These are phyloP conservation scores for Silurus aristotelis DNA, from an alignment of 2,797 vertebrate species.

Conservation along the genomic window DNA sequence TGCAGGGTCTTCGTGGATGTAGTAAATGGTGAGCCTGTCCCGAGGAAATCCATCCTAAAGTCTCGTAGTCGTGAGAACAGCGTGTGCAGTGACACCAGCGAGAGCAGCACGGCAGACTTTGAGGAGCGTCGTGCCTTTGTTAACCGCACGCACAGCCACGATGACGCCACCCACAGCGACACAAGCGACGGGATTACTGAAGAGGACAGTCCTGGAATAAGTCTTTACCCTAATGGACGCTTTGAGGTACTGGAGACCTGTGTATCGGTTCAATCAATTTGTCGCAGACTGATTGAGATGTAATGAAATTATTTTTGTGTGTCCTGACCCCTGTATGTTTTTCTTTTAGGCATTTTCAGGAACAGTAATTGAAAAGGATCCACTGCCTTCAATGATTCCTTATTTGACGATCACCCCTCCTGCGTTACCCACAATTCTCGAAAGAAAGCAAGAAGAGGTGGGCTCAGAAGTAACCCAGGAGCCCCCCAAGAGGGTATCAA, in stretches of 20 bases:
- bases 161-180: conserved; percentile 83
- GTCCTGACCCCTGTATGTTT: not conserved
- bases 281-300: not conserved
- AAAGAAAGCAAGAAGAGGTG: conserved; percentile 87
- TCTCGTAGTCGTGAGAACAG: conserved; percentile 95
- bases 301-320: not conserved
- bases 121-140: conserved; percentile 81
- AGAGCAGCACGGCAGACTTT: conserved; percentile 87
- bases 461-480: conserved; percentile 68
- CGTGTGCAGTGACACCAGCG: conserved; percentile 93
- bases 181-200: conserved; percentile 82
- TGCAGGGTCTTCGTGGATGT: conserved; percentile 91
- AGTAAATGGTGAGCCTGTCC: conserved; percentile 90
- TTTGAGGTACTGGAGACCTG: conserved; percentile 75
- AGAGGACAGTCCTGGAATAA: conserved; percentile 75
- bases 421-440: conserved; percentile 86
- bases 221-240: conserved; percentile 66
- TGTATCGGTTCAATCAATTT: not conserved
- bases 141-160: conserved; percentile 80
- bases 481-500: conserved; percentile 83
- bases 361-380: conserved; percentile 92
- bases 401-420: conserved; percentile 82
- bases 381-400: conserved; percentile 75
- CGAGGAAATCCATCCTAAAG: conserved; percentile 96
- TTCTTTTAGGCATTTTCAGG: conserved; percentile 91